Evolutionary conservation across 2,888 invertebrate genomes (phyloP), one percentile per base, ranked within the genome.

Genomic region (Heliconius hortense): DNA sequence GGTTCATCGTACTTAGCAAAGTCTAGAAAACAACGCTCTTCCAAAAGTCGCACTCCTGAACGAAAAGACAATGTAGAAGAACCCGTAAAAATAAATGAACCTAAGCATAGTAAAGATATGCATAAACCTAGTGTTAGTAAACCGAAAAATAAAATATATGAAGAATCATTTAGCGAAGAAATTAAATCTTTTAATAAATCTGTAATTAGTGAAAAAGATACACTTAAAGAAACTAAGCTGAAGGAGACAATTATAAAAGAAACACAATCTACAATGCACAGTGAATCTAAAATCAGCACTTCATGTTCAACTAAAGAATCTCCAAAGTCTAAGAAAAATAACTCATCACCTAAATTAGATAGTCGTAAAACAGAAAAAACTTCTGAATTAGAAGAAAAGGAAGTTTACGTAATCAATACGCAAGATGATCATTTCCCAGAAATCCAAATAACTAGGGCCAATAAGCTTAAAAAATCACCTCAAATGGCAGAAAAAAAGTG

Each of bases 371-470:
- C 84, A 18, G 90, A 89, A 43, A 89, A 87, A 79, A 76, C 80
- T 68, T 75, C 79, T 39, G 89, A 89, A 77, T 77, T 81, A 26
- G 88, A 89, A 35, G 84, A 90, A 18, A 92, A 90, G 82, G 92
- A 93, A 82, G 90, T 93, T 3, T 93, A 93, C 76, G 90, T 94
- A 24, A 94, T 94, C 71, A 90, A 94, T 81, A 89, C 92, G 21
- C 87, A 89, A n/a, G 89, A 89, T 79, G 93, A 93, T 48, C 90
- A 92, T 28, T 93, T 92, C 76, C 94, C 94, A 10, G 93, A 92
- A 82, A 93, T 94, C 77, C 91, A 92, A 83, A 93, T 94, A 76
- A 93, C 93, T 39, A 87, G 87, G 82, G 88, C 87, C 24, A 88
- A 79, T 56, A 93, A 92, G 82, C 88, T 88, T 2, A 93, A 90